phyloP scores from a whole-genome alignment of 1,140 invertebrate genomes.

The Hylaeus anthracinus region DNA sequence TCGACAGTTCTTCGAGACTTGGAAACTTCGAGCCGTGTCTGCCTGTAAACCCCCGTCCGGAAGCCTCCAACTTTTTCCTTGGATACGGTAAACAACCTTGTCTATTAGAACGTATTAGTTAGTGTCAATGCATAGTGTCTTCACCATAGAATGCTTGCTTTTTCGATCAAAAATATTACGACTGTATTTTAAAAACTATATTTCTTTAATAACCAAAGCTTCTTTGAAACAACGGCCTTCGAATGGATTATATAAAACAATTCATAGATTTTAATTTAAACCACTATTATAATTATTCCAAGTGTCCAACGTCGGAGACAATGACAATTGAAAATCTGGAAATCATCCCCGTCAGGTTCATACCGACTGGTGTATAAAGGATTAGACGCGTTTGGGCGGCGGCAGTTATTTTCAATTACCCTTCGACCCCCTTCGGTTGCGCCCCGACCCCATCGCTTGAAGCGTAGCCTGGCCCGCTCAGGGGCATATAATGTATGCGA shows the following conservation, averaged over 20 bases:
- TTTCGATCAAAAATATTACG: too few relatives aligned
- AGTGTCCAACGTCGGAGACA: background rate
- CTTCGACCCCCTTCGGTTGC: constrained; percentile 66
- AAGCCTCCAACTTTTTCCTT: constrained; percentile 47
- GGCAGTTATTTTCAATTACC: constrained; percentile 82
- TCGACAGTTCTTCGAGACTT: constrained; percentile 66
- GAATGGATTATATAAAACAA: too few relatives aligned
- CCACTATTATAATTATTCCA: too few relatives aligned
- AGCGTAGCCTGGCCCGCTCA: constrained; percentile 38
- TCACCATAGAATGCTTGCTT: too few relatives aligned
- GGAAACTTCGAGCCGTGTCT: constrained; percentile 71
- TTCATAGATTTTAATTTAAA: background rate
- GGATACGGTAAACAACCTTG: constrained; percentile 48
- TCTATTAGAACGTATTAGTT: constrained; percentile 36
- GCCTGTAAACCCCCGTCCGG: constrained; percentile 52
- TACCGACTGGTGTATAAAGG: constrained; percentile 73
- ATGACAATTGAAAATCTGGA: constrained; percentile 5
- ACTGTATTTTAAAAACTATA: too few relatives aligned
- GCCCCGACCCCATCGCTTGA: constrained; percentile 55
- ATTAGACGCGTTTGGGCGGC: constrained; percentile 72
- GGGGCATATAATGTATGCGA: constrained; percentile 79
- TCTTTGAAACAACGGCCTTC: too few relatives aligned
- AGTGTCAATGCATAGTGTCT: background rate
- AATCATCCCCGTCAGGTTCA: constrained; percentile 70
- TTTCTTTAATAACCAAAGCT: too few relatives aligned